Evolutionary conservation across 2,888 invertebrate species (phyloP), one percentile per base, ranked within the genome.

Genomic region (Molorchus minor): DNA sequence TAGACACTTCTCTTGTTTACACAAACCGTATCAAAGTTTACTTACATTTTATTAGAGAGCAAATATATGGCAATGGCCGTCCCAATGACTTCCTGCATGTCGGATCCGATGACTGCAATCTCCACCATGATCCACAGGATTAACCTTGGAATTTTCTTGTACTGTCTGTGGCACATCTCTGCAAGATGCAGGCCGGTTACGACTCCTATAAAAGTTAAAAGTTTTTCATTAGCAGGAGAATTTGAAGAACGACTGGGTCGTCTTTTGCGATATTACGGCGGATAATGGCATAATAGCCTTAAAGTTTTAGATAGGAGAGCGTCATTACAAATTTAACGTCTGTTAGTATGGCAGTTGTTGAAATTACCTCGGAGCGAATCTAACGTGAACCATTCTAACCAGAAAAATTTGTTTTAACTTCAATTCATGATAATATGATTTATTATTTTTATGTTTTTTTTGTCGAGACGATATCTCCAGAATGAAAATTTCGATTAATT

Each of bases 41-140:
- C 88, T 84, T 82, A 93, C 92, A 80, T 78, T 84, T 88, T 88
- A 79, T 89, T 88, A 13, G 92, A 91, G 52, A 94, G 80, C 44
- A 94, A 82, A 78, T 90, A 92, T 66, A 95, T 84, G 7, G 94
- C 93, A 71, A 94, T 92, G 1, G 94, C 90, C 3, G 94, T 94
- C 64, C 94, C 94, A 70, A 95, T 94, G 38, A 94, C 93, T 83
- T 94, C 94, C 80, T 94, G 94, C 90, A 94, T 94, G 77, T 94
- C 94, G 46, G 91, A 90, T 21, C 93, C 94, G 71, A 95, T 93
- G 68, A 95, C 94, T 2, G 94, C 94, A 58, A 95, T 89, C 82
- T 95, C 94, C 55, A 93, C 87, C 94, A 94, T 94, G 47, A 94
- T 84, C 94, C 94, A 95, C 19, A 94, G 82, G 60, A 92, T 81